Evolutionary conservation across 1,140 invertebrate species (phyloP).

Genomic region (Spodoptera litura): DNA sequence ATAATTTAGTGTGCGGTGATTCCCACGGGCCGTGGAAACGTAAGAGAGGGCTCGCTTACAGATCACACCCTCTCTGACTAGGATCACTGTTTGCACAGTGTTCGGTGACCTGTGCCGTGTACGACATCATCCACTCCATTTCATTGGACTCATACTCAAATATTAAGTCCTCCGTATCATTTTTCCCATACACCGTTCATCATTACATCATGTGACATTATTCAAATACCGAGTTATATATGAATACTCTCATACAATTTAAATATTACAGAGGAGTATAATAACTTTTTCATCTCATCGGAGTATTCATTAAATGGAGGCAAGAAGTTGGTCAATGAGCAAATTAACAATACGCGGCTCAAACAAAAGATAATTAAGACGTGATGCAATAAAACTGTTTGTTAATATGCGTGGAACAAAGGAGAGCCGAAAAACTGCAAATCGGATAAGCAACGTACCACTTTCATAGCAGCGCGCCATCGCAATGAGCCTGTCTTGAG

Average conservation of each 20-base stretch:
- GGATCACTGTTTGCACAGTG: slow-evolving; percentile 45
- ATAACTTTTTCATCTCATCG: slow-evolving; percentile 16
- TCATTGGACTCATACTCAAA: slow-evolving; percentile 25
- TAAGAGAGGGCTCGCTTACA: slow-evolving; percentile 71
- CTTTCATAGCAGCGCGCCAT: slow-evolving; percentile 16
- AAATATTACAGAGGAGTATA: slow-evolving; percentile 12
- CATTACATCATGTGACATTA: not conserved
- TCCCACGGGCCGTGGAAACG: slow-evolving; percentile 69
- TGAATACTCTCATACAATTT: not conserved
- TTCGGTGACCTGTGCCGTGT: slow-evolving; percentile 35
- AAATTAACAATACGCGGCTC: slow-evolving; percentile 70
- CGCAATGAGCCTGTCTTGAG: not conserved
- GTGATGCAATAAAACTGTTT: slow-evolving; percentile 62
- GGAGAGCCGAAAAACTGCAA: slow-evolving; percentile 52
- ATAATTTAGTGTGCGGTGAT: slow-evolving; percentile 79
- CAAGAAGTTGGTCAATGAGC: slow-evolving; percentile 71
- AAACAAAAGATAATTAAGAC: slow-evolving; percentile 75
- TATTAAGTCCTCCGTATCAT: slow-evolving; percentile 12
- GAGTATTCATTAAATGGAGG: slow-evolving; percentile 47
- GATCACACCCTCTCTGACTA: slow-evolving; percentile 66
- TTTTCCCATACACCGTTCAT: not conserved
- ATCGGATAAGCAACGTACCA: slow-evolving; percentile 17
- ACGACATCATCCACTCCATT: slow-evolving; percentile 28
- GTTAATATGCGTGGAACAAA: slow-evolving; percentile 60
- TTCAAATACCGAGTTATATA: not conserved